A percentile compares a stretch with the other conserved stretches of the same genome.
phyloP scores from a whole-genome alignment of 1,140 invertebrate species.

The Zelostemma sp. region DNA sequence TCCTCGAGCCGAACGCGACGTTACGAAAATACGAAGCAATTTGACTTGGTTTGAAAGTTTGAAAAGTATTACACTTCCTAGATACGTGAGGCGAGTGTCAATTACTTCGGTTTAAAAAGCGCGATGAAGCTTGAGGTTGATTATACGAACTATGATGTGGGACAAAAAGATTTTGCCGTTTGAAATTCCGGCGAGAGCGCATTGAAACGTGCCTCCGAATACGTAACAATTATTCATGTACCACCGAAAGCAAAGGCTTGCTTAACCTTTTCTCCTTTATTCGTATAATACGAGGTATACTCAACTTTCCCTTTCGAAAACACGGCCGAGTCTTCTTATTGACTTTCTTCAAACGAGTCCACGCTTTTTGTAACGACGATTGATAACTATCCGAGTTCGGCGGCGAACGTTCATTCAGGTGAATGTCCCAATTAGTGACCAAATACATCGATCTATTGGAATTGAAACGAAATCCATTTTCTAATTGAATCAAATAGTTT shows the following conservation, averaged over 20 bases:
- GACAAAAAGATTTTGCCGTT: too few species aligned
- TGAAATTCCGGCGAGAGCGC: slow-evolving; percentile 18
- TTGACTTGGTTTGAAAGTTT: neutral
- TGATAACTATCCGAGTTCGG: slow-evolving; percentile 24
- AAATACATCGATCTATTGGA: neutral
- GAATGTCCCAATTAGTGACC: too few species aligned
- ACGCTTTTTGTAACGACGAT: slow-evolving; percentile 27
- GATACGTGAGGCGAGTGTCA: too few species aligned
- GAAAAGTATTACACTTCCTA: neutral
- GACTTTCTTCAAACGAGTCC: slow-evolving; percentile 35
- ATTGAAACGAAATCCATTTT: neutral
- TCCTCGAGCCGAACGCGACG: too few species aligned
- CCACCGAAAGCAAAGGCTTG: slow-evolving; percentile 26
- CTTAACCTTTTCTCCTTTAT: slow-evolving; percentile 27
- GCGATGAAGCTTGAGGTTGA: neutral
- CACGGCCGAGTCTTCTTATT: slow-evolving; percentile 28
- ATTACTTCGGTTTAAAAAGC: too few species aligned
- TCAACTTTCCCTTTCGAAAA: slow-evolving; percentile 43
- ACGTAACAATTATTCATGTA: slow-evolving; percentile 29
- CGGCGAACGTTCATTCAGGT: slow-evolving; percentile 12
- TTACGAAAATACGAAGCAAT: too few species aligned
- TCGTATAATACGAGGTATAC: slow-evolving; percentile 17
- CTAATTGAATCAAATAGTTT: neutral
- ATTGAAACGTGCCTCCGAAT: neutral
- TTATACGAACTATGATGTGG: slow-evolving; percentile 9